Base-by-base conservation (phyloP, 2,888 invertebrate genomes). In the Diadegma fenestrale region DNA sequence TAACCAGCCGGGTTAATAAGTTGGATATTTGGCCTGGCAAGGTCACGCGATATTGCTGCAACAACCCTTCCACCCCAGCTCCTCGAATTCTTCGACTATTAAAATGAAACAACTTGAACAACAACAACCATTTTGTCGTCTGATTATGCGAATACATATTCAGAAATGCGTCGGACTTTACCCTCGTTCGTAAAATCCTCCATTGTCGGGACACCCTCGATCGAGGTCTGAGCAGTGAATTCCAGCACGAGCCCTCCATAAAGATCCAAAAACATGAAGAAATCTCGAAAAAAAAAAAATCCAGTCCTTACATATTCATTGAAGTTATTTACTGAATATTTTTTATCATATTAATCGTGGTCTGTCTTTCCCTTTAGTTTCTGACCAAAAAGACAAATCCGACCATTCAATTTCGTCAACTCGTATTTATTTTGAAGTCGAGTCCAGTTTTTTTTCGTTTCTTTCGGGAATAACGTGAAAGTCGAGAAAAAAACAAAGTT, bases 61-160 rank as follows among this genome's bases (percentile, higher is more conserved):
- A 37, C 30, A 7, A n/a, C 43, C 48, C n/a, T 76, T 71, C 43
- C 3, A 33, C 22, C 26, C 17, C 10, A 19, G 19, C 19, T 14
- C 1, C 58, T 43, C 10, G 17, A 61, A 58, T 51, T 37, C 45
- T 72, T 78, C 41, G 58, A 48, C 68, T 58, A n/a, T 73, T 68
- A n/a, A 17, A 6, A 82, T 14, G 58, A 43, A 61, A 43, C 61
- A 64, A n/a, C 51, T 45, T 7, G 51, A 72, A 51, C 17, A 78
- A 48, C 66, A 22, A 19, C 19, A 30, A 58, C 71, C 41, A 72
- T 77, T 66, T 61, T 14, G 33, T 43, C 51, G 37, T 48, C 33
- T 41, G 43, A 82, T 78, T 82, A 48, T 66, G 37, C 37, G 54
- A 54, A 19, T 30, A 43, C 71, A 71, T 76, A 51, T 63, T 37